phyloP scores from a whole-genome alignment of 2,888 invertebrate species.

The Ferrisia virgata region DNA sequence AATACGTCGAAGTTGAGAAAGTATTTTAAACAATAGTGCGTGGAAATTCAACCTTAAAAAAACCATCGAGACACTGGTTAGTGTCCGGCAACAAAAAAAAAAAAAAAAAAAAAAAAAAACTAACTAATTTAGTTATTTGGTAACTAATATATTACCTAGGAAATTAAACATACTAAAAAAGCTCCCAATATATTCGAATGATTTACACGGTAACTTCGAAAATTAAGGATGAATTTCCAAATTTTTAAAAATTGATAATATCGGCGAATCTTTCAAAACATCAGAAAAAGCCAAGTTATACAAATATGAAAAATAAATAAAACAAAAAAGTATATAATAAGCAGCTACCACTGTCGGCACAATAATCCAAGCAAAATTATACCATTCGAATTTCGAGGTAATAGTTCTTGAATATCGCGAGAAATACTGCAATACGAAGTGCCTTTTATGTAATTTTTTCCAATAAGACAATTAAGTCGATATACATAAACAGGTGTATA shows the following conservation, averaged over 20 bases:
- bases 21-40: neutral
- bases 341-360: neutral
- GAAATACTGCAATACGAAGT: too few species aligned
- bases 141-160: slow-evolving; percentile 32
- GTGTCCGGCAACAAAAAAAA: neutral
- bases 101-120: neutral
- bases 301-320: neutral
- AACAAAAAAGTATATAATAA: neutral
- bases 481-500: too few species aligned
- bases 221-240: slow-evolving; percentile 1
- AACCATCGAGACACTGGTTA: neutral
- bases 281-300: neutral
- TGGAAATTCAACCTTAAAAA: neutral
- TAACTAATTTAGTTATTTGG: slow-evolving; percentile 28
- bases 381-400: neutral
- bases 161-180: slow-evolving; percentile 6
- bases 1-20: neutral
- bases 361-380: neutral
- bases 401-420: too few species aligned
- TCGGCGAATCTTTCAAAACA: neutral
- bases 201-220: slow-evolving; percentile 27
- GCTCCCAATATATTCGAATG: slow-evolving; percentile 15
- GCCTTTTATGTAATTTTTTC: neutral
- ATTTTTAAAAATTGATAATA: neutral
- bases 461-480: too few species aligned